A percentile compares a stretch with the other conserved stretches of the same genome.
Conservation (phyloP, 2,888 invertebrate genomes). For the Drymonia ruficornis region DNA sequence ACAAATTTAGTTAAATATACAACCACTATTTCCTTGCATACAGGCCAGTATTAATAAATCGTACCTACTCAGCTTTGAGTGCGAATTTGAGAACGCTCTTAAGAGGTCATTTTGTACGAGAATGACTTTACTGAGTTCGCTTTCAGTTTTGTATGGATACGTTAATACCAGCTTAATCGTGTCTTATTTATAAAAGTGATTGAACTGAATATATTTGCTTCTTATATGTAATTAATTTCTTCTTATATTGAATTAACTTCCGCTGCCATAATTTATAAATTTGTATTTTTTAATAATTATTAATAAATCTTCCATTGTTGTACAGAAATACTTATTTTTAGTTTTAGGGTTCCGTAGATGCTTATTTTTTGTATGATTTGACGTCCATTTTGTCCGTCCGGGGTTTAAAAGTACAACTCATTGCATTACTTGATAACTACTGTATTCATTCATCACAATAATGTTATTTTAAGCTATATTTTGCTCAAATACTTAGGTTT, state of each 20-base stretch:
- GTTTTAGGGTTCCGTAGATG: slow-evolving; percentile 37
- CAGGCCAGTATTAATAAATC: too few species aligned
- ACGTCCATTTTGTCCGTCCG: slow-evolving; percentile 46
- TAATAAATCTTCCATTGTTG: neutral
- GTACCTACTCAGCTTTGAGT: too few species aligned
- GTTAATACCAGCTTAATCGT: too few species aligned
- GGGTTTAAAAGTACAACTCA: slow-evolving; percentile 18
- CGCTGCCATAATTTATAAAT: slow-evolving; percentile 51
- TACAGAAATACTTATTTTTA: neutral
- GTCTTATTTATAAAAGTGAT: slow-evolving; percentile 44
- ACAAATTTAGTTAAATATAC: too few species aligned
- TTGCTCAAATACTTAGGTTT: slow-evolving; percentile 45
- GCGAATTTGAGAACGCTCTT: too few species aligned
- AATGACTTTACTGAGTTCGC: too few species aligned
- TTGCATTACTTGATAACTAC: slow-evolving; percentile 18
- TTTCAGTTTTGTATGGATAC: too few species aligned
- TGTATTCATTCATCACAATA: too few species aligned
- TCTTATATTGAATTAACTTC: slow-evolving; percentile 56
- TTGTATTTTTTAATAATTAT: slow-evolving; percentile 6
- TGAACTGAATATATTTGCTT: slow-evolving; percentile 62
- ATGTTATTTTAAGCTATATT: slow-evolving; percentile 19
- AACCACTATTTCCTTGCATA: neutral
- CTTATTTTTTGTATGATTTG: slow-evolving; percentile 22
- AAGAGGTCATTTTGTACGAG: too few species aligned
- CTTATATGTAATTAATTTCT: slow-evolving; percentile 51